Conservation (phyloP, 2,888 invertebrate species). For the Brachylomia viminalis region DNA sequence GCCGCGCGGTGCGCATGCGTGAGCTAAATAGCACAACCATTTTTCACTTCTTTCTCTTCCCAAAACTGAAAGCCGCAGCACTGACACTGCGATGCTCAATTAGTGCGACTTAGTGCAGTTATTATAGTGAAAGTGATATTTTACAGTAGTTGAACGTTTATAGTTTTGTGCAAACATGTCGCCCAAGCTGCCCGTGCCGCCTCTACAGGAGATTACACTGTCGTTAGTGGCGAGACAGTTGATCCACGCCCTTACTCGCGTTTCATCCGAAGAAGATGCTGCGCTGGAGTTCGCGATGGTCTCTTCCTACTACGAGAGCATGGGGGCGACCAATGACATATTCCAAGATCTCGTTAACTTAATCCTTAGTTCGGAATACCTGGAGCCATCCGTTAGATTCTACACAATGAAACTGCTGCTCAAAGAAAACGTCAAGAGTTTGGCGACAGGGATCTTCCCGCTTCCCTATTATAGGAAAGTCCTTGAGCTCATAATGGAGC, state of each 20-base stretch:
- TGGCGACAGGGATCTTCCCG: constrained; percentile 93
- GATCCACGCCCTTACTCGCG: constrained; percentile 91
- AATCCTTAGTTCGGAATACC: constrained; percentile 92
- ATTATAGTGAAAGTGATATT: constrained; percentile 76
- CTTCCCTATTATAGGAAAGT: constrained; percentile 93
- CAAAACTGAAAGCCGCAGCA: constrained; percentile 78
- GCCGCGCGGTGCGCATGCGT: constrained; percentile 79
- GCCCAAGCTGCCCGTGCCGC: constrained; percentile 91
- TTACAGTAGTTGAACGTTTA: constrained; percentile 61
- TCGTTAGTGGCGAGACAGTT: constrained; percentile 91
- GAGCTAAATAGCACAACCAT: constrained; percentile 83
- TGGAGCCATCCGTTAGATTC: constrained; percentile 92
- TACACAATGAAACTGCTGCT: constrained; percentile 92
- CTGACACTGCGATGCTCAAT: constrained; percentile 81
- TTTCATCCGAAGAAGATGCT: constrained; percentile 91
- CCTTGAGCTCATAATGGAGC: constrained; percentile 91
- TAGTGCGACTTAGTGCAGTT: constrained; percentile 71
- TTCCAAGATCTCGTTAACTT: constrained; percentile 92
- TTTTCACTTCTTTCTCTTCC: constrained; percentile 85
- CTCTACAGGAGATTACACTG: constrained; percentile 91
- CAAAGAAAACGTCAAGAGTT: constrained; percentile 91
- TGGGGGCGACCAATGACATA: constrained; percentile 92
- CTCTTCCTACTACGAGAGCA: constrained; percentile 90
- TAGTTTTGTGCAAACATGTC: constrained; percentile 89
- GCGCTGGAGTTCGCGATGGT: constrained; percentile 91